Evolutionary conservation across 2,797 vertebrate species (phyloP).

Genomic region (Natrix natrix): DNA sequence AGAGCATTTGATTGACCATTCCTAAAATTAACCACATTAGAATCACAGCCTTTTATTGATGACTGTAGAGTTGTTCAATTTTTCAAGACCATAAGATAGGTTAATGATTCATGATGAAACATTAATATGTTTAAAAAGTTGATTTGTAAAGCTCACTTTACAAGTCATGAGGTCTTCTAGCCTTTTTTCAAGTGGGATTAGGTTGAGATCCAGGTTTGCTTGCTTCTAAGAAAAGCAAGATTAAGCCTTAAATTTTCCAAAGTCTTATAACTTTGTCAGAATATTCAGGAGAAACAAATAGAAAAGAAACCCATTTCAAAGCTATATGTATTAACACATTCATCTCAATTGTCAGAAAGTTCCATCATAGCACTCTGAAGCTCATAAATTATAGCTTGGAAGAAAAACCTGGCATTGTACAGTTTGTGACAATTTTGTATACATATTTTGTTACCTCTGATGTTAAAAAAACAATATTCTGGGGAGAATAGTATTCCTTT

Average conservation of each 20-base stretch:
- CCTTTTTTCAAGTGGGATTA: not conserved
- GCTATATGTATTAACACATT: not conserved
- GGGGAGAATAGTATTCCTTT: not conserved
- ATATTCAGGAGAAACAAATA: slow-evolving; percentile 20
- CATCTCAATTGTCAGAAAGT: not conserved
- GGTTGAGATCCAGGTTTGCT: slow-evolving; percentile 6
- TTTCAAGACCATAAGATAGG: not conserved
- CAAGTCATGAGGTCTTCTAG: not conserved
- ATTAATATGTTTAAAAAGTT: not conserved
- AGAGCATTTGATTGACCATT: not conserved
- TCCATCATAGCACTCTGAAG: slow-evolving; percentile 23
- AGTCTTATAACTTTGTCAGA: not conserved
- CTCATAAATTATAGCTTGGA: not conserved
- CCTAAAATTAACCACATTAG: not conserved
- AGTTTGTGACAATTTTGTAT: not conserved
- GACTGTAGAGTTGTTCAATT: not conserved
- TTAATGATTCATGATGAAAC: not conserved
- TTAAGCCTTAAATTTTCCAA: slow-evolving; percentile 25
- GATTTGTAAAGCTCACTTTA: not conserved
- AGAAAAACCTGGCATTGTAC: slow-evolving; percentile 23
- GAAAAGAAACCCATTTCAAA: slow-evolving; percentile 1
- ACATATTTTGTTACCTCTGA: not conserved
- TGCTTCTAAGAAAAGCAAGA: slow-evolving; percentile 9
- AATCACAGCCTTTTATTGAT: not conserved
- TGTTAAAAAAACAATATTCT: not conserved